Percentiles rank a stretch among this genome's conserved stretches.
These are phyloP conservation scores for Cyclophora albipunctata DNA, from an alignment of 2,888 invertebrate genomes.

Conservation along the genomic window DNA sequence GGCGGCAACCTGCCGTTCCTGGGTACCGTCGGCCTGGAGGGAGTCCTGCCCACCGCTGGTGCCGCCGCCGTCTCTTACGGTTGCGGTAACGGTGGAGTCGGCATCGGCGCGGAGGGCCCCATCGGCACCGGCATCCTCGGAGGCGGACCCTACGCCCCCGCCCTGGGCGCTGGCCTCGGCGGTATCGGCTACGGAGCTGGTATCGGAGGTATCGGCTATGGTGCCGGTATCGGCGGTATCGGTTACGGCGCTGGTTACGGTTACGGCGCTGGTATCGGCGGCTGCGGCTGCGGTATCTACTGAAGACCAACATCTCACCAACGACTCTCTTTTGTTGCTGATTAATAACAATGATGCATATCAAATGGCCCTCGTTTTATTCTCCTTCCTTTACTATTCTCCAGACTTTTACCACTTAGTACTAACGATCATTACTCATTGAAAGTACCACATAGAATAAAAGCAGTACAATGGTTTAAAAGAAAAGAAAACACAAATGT, in stretches of 20 bases:
- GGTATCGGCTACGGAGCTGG: conserved; percentile 3
- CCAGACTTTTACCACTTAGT: no score
- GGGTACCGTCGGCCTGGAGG: conserved; percentile 33
- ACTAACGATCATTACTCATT: no score
- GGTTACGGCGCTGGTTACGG: background rate
- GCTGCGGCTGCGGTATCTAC: no score
- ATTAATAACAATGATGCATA: background rate
- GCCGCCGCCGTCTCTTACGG: conserved; percentile 35
- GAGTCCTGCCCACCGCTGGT: conserved; percentile 33
- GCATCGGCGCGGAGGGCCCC: conserved; percentile 28
- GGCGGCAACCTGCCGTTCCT: conserved; percentile 39
- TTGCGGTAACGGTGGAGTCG: conserved; percentile 29
- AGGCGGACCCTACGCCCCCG: conserved; percentile 1
- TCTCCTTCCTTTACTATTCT: no score
- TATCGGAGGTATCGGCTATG: conserved; percentile 1
- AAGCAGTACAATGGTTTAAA: no score
- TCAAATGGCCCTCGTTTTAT: no score
- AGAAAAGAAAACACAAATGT: no score
- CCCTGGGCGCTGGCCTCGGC: background rate
- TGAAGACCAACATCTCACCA: no score
- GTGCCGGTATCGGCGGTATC: background rate
- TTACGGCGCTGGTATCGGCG: background rate
- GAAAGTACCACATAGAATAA: no score
- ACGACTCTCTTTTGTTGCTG: no score
- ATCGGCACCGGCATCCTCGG: conserved; percentile 13